Conservation (phyloP, 1,140 invertebrate species). For the Eumeta japonica region DNA sequence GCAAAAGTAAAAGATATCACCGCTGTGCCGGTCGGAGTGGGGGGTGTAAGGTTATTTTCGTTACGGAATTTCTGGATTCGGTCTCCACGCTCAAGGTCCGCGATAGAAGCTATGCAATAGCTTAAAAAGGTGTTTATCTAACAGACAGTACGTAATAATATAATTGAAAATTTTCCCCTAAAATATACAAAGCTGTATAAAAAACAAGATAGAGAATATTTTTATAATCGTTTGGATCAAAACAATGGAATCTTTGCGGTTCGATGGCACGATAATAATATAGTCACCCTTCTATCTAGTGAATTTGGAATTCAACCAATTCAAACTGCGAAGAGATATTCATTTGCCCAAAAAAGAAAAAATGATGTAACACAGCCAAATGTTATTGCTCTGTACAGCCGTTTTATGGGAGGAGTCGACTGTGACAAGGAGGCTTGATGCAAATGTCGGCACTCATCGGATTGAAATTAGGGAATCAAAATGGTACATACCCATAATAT, state of each 20-base stretch:
- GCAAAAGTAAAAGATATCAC: too few species aligned
- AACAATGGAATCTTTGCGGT: not conserved
- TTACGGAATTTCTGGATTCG: too few species aligned
- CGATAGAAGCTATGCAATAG: too few species aligned
- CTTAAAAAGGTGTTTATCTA: too few species aligned
- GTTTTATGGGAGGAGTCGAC: slow-evolving; percentile 1
- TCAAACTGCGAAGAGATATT: not conserved
- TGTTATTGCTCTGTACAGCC: not conserved
- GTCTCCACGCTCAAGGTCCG: too few species aligned
- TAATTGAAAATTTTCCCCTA: not conserved
- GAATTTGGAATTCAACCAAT: not conserved
- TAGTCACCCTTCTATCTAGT: not conserved
- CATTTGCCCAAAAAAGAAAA: not conserved
- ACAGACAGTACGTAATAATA: not conserved
- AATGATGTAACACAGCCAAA: slow-evolving; percentile 2
- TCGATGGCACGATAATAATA: slow-evolving; percentile 1
- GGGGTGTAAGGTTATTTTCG: too few species aligned
- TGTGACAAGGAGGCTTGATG: too few species aligned
- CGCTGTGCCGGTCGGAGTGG: too few species aligned
- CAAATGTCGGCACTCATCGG: not conserved
- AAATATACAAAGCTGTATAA: too few species aligned
- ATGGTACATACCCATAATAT: slow-evolving; percentile 2
- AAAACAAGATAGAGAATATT: not conserved
- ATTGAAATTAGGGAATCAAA: not conserved
- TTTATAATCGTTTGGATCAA: not conserved